phyloP scores from a whole-genome alignment of 2,888 invertebrate genomes.

The Elysia crispata region DNA sequence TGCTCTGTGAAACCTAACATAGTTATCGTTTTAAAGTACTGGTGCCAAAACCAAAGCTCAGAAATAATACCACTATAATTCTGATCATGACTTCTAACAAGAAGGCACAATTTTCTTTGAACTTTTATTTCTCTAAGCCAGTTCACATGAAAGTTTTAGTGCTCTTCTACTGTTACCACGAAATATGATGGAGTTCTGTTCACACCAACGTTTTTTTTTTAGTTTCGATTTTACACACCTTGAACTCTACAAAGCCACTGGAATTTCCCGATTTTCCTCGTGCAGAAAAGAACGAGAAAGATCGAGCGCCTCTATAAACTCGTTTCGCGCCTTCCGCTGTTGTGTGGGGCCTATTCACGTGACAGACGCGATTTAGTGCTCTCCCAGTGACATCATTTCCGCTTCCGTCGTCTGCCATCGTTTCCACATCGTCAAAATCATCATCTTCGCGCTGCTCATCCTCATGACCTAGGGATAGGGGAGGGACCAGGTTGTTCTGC shows the following conservation, averaged over 20 bases:
- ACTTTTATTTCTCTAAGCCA: no score
- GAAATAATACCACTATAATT: no score
- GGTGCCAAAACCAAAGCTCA: no score
- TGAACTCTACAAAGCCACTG: constrained; percentile 32
- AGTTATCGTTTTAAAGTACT: no score
- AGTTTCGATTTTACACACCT: constrained; percentile 34
- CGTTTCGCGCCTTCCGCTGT: not conserved
- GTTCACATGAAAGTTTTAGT: no score
- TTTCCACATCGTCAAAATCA: constrained; percentile 14
- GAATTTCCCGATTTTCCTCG: not conserved
- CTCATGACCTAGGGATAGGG: constrained; percentile 21
- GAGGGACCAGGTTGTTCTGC: constrained; percentile 31
- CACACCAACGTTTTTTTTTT: no score
- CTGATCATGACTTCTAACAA: no score
- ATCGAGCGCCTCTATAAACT: not conserved
- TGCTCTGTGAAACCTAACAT: no score
- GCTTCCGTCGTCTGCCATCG: not conserved
- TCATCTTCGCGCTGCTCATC: not conserved
- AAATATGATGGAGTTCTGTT: no score
- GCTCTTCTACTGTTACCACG: no score
- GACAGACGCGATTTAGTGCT: not conserved
- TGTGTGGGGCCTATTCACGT: constrained; percentile 27
- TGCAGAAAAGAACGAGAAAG: not conserved
- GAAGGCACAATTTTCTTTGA: no score
- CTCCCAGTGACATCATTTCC: not conserved